Base-by-base conservation (phyloP, 2,113 vertebrate genomes). In the Neopipo cinnamomea region DNA sequence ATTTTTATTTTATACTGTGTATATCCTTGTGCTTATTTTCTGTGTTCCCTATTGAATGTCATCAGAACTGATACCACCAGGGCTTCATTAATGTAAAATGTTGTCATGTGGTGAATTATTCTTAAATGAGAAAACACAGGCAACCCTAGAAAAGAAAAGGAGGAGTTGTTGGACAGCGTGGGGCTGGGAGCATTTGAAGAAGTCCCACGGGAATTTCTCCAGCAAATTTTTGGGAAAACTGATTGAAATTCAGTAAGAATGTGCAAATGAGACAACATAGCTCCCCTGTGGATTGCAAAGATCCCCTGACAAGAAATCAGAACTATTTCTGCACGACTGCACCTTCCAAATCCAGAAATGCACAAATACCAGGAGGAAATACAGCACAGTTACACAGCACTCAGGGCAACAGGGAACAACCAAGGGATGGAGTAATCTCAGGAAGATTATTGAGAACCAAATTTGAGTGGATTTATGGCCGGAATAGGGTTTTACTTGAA, bases 61-160 rank as follows among this genome's bases (percentile, higher is more conserved):
- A 85, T 76, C 90, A 53, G 56, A 63, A 70, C 67, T 91, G 62
- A 68, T 83, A 74, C 79, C 91, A 75, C 75, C 44, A 95, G 95
- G 94, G 86, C 88, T 94, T 97, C 95, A 88, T 97, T 96, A 96
- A 94, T 85, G 85, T 81, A 96, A 80, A 95, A 82, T 24, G 65
- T 82, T 77, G 85, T 91, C 90, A 58, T 18, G 87, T 76, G 68
- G 91, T 56, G 88, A 95, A 87, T 96, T 90, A 90, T 65, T 85
- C 90, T 68, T 58, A 94, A 85, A 61, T 42, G 91, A 75, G 72
- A 85, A 78, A 87, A 96, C 55, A 92, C 44, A 95, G 90, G 73
- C 79, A 84, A 81, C 21, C 65, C 44, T 24, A 81, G 85, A 83
- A 39, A 88, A 95, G 94, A 94, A 92, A 94, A 95, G 59, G n/a